Evolutionary conservation across 2,888 invertebrate species (phyloP), one percentile per base, ranked within the genome.

Genomic region (Leptinotarsa peninsularis): DNA sequence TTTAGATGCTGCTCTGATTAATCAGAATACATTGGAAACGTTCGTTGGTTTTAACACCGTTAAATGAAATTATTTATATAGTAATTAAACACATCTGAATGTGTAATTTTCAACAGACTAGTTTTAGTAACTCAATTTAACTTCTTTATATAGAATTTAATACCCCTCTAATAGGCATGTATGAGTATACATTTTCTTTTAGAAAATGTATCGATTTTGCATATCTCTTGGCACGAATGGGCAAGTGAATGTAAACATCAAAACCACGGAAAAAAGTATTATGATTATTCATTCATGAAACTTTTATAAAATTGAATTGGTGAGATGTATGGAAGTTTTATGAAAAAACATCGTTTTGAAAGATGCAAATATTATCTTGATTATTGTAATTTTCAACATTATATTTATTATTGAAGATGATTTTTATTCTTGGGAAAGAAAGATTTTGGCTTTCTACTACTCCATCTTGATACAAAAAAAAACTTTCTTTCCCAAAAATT

Each of bases 11-110:
- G 78, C 78, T 77, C 74, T 79, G 80, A 79, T 76, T 81, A 81
- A 81, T 81, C 79, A 78, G 81, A 80, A 81, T 81, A 78, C 78
- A 81, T 84, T 81, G 78, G 79, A 80, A 81, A 79, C 83, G 81
- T 82, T 85, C 84, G 83, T 79, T 82, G 83, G 81, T 82, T 83
- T 81, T 75, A 74, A 77, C 77, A 82, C 85, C 85, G 85, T 85
- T 85, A 85, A 78, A 75, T 68, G 50, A 69, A 72, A 73, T 73
- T 33, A 69, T 69, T 69, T 72, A 74, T 63, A 60, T 71, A 73
- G 74, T 60, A 76, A 76, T 76, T 76, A 71, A 76, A 74, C 69
- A 72, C 58, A 74, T 74, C 74, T 50, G 71, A 67, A 67, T 49
- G 68, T 66, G 56, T 75, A 69, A 75, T 75, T 72, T 63, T 73